phyloP scores from a whole-genome alignment of 2,113 vertebrate genomes.

The Bothrops jararaca region DNA sequence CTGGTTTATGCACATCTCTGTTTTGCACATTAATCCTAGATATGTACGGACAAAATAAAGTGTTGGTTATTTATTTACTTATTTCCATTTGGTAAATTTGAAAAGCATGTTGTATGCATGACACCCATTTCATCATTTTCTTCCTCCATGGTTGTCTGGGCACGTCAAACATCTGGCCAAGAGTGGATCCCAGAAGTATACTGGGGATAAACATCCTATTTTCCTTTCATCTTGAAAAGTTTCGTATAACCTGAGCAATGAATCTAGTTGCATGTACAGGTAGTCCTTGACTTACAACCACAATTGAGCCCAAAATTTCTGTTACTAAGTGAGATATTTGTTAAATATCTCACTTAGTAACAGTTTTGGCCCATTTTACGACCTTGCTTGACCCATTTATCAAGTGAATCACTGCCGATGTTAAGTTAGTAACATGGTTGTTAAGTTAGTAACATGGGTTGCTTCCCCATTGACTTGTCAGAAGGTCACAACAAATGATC shows the following conservation, averaged over 20 bases:
- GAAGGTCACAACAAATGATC: neutral
- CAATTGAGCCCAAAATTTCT: neutral
- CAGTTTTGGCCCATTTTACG: neutral
- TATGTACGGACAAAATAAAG: neutral
- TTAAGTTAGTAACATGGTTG: no score
- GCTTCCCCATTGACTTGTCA: neutral
- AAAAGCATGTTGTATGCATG: neutral
- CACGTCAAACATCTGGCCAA: neutral
- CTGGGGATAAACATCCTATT: neutral
- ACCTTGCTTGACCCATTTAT: neutral
- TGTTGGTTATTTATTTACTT: neutral
- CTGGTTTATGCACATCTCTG: neutral
- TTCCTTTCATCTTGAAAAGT: neutral
- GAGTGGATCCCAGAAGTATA: neutral
- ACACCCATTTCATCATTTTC: neutral
- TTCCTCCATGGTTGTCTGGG: neutral
- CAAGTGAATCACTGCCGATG: neutral
- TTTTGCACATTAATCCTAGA: neutral
- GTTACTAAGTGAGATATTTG: neutral
- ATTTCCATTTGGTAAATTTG: neutral
- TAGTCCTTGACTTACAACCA: neutral
- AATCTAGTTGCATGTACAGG: neutral
- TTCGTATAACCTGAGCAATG: neutral
- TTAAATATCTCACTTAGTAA: no score
- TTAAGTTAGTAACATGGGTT: no score